Evolutionary conservation across 2,888 invertebrate genomes (phyloP).

Genomic region (Volucella inanis): DNA sequence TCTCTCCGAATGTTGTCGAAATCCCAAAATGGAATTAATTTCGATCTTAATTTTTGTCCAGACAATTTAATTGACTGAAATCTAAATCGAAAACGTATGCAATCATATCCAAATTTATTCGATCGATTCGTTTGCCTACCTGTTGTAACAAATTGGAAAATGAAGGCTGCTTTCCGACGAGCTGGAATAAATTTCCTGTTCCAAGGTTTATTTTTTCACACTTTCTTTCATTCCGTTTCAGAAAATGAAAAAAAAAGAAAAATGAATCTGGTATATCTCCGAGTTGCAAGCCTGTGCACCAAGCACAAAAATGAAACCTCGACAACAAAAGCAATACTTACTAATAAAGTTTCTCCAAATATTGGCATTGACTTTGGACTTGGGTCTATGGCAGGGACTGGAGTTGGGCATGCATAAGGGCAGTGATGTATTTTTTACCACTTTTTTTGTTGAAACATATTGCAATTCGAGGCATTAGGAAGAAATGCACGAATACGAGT

Average conservation of each 20-base stretch:
- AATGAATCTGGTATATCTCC: not conserved
- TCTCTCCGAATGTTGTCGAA: constrained; percentile 6
- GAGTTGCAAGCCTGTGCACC: not conserved
- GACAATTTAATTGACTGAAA: constrained; percentile 38
- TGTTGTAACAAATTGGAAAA: constrained; percentile 17
- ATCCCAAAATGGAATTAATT: constrained; percentile 15
- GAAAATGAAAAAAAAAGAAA: not conserved
- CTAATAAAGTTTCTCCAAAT: constrained; percentile 32
- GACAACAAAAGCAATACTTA: constrained; percentile 42
- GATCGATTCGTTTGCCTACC: constrained; percentile 28
- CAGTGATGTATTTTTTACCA: constrained; percentile 2
- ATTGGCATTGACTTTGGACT: not conserved
- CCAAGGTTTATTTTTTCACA: constrained; percentile 20
- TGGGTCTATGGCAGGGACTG: not conserved
- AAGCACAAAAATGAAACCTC: constrained; percentile 10
- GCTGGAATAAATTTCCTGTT: constrained; percentile 36
- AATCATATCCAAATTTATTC: constrained; percentile 28
- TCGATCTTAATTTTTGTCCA: constrained; percentile 8
- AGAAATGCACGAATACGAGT: not conserved
- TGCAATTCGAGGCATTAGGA: constrained; percentile 22
- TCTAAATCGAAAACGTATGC: constrained; percentile 22
- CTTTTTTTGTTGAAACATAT: constrained; percentile 48
- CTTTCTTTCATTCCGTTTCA: not conserved
- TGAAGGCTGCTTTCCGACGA: constrained; percentile 4
- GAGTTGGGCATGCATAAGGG: not conserved